phyloP scores from a whole-genome alignment of 2,888 invertebrate genomes.

The Cataglyphis altisquamis region DNA sequence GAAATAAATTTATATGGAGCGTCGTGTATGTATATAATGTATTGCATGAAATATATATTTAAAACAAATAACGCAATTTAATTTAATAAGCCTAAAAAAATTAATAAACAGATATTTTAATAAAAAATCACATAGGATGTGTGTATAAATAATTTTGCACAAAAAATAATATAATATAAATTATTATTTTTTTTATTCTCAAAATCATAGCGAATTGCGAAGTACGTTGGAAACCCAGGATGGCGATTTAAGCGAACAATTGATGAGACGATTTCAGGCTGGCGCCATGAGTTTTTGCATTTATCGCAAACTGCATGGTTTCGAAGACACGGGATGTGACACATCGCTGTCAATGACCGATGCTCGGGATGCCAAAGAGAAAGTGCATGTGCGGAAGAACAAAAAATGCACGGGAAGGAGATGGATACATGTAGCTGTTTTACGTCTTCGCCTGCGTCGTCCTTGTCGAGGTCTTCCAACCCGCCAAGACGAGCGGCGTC shows the following conservation, averaged over 20 bases:
- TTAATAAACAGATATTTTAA: background rate
- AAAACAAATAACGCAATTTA: background rate
- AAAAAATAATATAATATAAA: background rate
- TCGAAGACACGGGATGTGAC: background rate
- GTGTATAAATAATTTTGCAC: background rate
- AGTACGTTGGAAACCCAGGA: background rate
- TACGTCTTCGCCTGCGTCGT: slow-evolving; percentile 70
- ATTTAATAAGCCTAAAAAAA: background rate
- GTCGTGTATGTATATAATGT: background rate
- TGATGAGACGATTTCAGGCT: background rate
- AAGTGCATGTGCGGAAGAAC: slow-evolving; percentile 39
- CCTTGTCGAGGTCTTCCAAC: slow-evolving; percentile 84
- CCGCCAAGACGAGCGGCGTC: slow-evolving; percentile 72
- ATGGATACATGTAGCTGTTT: slow-evolving; percentile 60
- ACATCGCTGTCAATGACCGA: slow-evolving; percentile 1
- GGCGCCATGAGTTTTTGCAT: background rate
- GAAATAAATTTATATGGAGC: background rate
- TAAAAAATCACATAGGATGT: background rate
- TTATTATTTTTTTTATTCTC: background rate
- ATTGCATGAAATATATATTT: background rate
- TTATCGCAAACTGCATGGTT: background rate
- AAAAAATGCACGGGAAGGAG: slow-evolving; percentile 6
- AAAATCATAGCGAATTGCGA: background rate
- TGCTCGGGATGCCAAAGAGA: slow-evolving; percentile 8
- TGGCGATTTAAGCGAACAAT: background rate